Base-by-base conservation (phyloP, 2,113 vertebrate species). In the Chroicocephalus ridibundus region DNA sequence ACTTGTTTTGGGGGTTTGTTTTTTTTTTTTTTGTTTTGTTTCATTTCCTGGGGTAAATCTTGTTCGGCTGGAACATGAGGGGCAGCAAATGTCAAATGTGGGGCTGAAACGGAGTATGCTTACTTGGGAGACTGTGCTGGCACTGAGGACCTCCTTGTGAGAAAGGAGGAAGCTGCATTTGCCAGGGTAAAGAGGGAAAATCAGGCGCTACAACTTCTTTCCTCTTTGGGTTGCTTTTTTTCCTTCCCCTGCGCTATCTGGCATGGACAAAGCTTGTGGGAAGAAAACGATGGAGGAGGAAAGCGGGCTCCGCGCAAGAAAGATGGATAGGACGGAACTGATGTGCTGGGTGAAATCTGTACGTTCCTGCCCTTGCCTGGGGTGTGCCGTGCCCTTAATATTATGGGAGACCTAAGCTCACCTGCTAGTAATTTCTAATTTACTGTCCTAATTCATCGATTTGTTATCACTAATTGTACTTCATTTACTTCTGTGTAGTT, bases 401-500 rank as follows among this genome's bases (percentile, higher is more conserved):
- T 96, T 98, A 96, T 89, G 92, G 96, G 83, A 98, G 98, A 98
- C 98, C 98, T 96, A 96, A 61, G 87, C 90, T 98, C 98, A 97
- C 97, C 98, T 98, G 97, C 97, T 97, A 97, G 97, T 98, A 98
- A 98, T 98, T 97, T 98, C 98, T 98, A 98, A 98, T 98, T 98
- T 98, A 98, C 97, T 95, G 96, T 97, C 97, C 98, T 98, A 98
- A 98, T 98, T 98, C 97, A 98, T 98, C 97, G 97, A 98, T 98
- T 98, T 98, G 98, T 98, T 98, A 98, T 97, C 97, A 82, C 98
- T 98, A 98, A 98, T 98, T 98, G 97, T 98, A 97, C 98, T 98
- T 98, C 98, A 98, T 98, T 98, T 98, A 98, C 98, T 98, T 98
- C 98, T 98, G 97, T 98, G 97, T 98, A 97, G 98, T 98, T 98